These are phyloP conservation scores for Gymnodraco acuticeps DNA, from an alignment of 2,797 vertebrate genomes.

Conservation along the genomic window DNA sequence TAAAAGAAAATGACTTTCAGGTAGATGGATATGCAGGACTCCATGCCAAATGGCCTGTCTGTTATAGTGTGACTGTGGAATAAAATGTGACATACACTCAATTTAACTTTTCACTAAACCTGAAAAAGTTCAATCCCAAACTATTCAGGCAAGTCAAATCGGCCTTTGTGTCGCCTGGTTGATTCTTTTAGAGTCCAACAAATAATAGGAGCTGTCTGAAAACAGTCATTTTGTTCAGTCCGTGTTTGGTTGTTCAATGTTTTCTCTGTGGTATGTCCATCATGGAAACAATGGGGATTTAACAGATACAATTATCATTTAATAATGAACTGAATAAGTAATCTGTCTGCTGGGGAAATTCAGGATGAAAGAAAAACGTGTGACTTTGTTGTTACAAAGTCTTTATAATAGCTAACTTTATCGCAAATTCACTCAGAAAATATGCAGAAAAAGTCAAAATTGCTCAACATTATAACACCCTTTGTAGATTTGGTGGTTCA, in stretches of 20 bases:
- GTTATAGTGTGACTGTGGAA: conserved; percentile 71
- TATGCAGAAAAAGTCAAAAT: not conserved
- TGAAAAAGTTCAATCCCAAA: conserved; percentile 46
- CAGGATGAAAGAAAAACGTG: not conserved
- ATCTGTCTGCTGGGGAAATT: not conserved
- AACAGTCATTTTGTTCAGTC: not conserved
- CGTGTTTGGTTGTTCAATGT: not conserved
- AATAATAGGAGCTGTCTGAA: not conserved
- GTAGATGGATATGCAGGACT: conserved; percentile 48
- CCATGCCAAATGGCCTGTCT: conserved; percentile 60
- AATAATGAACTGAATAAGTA: too few species aligned
- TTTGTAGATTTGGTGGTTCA: not conserved
- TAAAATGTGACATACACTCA: conserved; percentile 61
- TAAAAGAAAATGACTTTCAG: conserved; percentile 59
- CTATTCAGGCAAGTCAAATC: conserved; percentile 19
- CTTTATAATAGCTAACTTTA: too few species aligned
- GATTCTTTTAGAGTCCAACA: not conserved
- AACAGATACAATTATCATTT: not conserved
- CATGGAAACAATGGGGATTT: not conserved
- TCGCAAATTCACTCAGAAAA: not conserved
- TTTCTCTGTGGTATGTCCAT: not conserved
- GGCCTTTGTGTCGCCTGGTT: not conserved
- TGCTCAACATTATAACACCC: not conserved
- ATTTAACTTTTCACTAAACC: conserved; percentile 63
- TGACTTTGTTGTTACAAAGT: too few species aligned